Base-by-base conservation (phyloP, 2,113 vertebrate species). In the Hystrix brachyura region DNA sequence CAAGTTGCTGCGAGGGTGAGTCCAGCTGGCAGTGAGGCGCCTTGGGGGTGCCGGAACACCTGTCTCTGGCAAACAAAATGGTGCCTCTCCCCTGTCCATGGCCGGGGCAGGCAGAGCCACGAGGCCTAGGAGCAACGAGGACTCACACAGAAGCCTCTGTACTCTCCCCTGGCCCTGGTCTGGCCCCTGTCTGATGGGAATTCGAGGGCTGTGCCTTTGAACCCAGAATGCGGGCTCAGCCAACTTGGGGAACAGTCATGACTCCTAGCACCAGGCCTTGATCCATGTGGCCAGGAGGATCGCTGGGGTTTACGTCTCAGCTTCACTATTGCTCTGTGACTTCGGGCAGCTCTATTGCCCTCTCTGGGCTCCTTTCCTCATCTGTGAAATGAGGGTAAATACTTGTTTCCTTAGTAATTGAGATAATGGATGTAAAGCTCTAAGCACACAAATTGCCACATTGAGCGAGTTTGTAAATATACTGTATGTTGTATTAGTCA, bases 1-100 rank as follows among this genome's bases (percentile, higher is more conserved):
- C 86, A 97, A 91, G 7, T 96, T 99, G 17, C 97, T 99, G 65
- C 53, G 97, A 23, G 98, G 98, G 98, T 98, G 94, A 97, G 98
- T 64, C 23, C 32, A 10, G 79, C 0, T 0, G 43, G 48, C 48
- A 0, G 9, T 0, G 48, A 34, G 0, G 3, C 5, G 55, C 53
- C 48, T 59, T 5, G 27, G 79, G 43, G 29, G 1, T 0, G 74
- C 21, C 5, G 25, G 32, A 3, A 6, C 9, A 5, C 25, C 62
- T 72, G 7, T 72, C 69, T 67, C 34, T n/a, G 55, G 72, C 53
- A 51, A 59, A 60, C 55, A 60, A 51, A 43, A 48, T 51, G 21
- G 14, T 0, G 0, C 25, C 51, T 51, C 46, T 7, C 51, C 23
- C 72, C 29, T 79, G 29, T 11, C 48, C 0, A 8, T 17, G 72